Percentiles rank a stretch among this genome's conserved stretches.
These are phyloP conservation scores for Semnornis frantzii DNA, from an alignment of 2,113 vertebrate species.

Conservation along the genomic window DNA sequence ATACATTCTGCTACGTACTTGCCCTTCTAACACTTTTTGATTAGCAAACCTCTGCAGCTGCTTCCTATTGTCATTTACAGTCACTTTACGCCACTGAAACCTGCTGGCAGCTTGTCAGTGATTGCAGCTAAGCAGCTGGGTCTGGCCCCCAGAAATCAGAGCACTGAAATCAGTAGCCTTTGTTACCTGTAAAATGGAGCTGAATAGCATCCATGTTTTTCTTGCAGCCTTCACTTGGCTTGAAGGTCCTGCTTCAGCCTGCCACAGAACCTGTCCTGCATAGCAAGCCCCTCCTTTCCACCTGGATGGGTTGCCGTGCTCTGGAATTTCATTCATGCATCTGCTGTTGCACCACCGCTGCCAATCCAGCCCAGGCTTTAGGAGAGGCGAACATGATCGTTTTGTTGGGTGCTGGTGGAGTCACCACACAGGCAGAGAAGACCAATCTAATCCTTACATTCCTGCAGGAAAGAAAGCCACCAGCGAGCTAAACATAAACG, in stretches of 20 bases:
- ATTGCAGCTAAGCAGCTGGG: not conserved
- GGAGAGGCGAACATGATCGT: slow-evolving; percentile 47
- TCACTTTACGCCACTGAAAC: not conserved
- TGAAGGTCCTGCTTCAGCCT: accelerated
- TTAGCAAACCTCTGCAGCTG: not conserved
- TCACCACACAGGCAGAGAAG: not conserved
- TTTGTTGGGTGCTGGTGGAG: not conserved
- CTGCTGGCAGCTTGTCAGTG: accelerated
- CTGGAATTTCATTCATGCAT: slow-evolving; percentile 66
- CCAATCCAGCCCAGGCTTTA: slow-evolving; percentile 35
- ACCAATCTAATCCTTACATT: slow-evolving; percentile 65
- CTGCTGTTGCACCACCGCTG: slow-evolving; percentile 23
- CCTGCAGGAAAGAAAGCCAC: slow-evolving; percentile 39
- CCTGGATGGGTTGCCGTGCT: accelerated
- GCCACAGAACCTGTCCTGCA: accelerated
- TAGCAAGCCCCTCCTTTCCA: not conserved
- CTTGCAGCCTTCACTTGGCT: not conserved
- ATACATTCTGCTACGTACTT: not conserved
- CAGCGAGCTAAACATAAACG: slow-evolving; percentile 62
- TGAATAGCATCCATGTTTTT: not conserved
- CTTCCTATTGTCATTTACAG: not conserved
- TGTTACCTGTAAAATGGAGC: not conserved
- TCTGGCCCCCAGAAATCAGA: not conserved
- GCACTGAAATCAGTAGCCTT: not conserved
- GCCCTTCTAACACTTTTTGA: not conserved